Conservation (phyloP, 1,140 invertebrate genomes). For the Trichonephila clavata region DNA sequence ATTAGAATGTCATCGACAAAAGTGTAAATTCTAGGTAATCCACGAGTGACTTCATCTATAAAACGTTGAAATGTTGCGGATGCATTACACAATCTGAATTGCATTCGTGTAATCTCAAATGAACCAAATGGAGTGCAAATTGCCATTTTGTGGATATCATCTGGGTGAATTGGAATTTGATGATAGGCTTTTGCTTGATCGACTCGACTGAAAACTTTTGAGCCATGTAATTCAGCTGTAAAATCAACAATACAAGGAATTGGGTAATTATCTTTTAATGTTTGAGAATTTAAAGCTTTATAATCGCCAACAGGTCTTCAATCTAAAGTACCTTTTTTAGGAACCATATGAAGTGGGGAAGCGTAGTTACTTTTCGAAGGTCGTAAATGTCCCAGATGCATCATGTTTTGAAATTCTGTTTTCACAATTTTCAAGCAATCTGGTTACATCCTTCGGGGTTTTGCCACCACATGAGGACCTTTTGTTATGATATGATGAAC, state of each 20-base stretch:
- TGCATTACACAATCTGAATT: conserved; percentile 76
- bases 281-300: too few species aligned
- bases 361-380: conserved; percentile 77
- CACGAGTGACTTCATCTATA: not conserved
- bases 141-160: conserved; percentile 75
- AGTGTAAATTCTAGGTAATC: conserved; percentile 71
- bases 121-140: conserved; percentile 63
- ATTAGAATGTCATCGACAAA: conserved; percentile 82
- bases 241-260: conserved; percentile 69
- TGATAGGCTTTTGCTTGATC: conserved; percentile 72
- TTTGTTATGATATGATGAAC: conserved; percentile 66
- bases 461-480: conserved; percentile 43
- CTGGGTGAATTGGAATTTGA: conserved; percentile 65
- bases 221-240: conserved; percentile 51
- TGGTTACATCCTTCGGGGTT: conserved; percentile 57
- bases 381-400: conserved; percentile 71
- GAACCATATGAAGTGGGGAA: conserved; percentile 78
- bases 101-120: conserved; percentile 73
- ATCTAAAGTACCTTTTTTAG: conserved; percentile 63
- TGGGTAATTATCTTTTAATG: conserved; percentile 64
- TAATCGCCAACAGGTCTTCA: conserved; percentile 34
- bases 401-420: conserved; percentile 66
- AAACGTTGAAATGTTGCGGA: conserved; percentile 62
- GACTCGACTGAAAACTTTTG: conserved; percentile 54
- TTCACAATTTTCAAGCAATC: conserved; percentile 58